Evolutionary conservation across 92 coral and sea anemone genomes (phyloP), one percentile per base, ranked within the genome.

Genomic region (Nematostella vectensis): DNA sequence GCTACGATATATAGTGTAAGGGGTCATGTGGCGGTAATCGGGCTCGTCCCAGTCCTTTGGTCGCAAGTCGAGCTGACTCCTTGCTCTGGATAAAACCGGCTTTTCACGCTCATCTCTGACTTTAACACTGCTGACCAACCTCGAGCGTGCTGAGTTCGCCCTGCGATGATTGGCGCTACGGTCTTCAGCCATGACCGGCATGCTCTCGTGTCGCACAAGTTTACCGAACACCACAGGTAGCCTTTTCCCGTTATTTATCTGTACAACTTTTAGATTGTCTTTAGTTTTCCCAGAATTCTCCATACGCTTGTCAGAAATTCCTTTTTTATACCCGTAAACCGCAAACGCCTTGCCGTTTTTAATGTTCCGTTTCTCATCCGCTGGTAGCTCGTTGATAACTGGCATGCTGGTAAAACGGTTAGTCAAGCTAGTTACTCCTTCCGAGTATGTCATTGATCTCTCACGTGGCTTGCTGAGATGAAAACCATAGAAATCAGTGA

Each of bases 351-450:
- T 66, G 11, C 47, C 54, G n/a, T 12, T 44, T 47, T 56, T 39
- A 4, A 64, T 31, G 47, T 26, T 50, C n/a, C 57, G 42, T 10
- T 29, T 47, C 11, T 47, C 54, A 28, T 68, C 65, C 13, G 54
- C 66, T 2, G 87, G 87, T 4, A 59, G 54, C 55, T 79, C 87
- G 21, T 79, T 79, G 30, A 79, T 79, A 11, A 79, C 87, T 0
- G 87, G 87, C 87, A 79, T 79, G 37, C 87, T 79, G 50, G 53
- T 71, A 25, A 79, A 71, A 19, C 81, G 72, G 51, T 50, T 57
- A 8, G 9, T 8, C 42, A 15, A 15, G 42, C 42, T 36, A 48
- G 55, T 56, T 25, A 40, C 47, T 1, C 81, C 80, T 1, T 73
- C 80, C 22, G 72, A 2, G 12, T 60, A 15, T 19, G 67, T 55